Evolutionary conservation across 2,888 invertebrate genomes (phyloP).

Genomic region (Dynastes maya): DNA sequence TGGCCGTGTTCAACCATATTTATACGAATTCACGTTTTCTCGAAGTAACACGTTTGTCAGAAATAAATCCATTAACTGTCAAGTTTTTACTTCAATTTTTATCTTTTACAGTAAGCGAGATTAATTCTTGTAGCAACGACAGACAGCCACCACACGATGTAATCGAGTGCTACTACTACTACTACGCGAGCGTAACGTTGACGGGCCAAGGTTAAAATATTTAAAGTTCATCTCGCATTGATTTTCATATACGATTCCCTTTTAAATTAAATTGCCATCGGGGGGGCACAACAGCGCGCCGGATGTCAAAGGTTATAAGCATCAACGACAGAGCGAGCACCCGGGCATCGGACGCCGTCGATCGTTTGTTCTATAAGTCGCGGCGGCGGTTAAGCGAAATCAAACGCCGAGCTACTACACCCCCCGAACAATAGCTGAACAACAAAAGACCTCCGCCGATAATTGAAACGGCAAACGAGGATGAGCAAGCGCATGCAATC

Average conservation of each 20-base stretch:
- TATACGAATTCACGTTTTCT: too few species aligned
- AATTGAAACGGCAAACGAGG: constrained; percentile 24
- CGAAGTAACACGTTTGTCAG: too few species aligned
- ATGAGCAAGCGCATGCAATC: background rate
- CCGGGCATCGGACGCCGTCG: background rate
- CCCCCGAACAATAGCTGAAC: background rate
- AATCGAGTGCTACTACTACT: too few species aligned
- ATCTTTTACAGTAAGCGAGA: too few species aligned
- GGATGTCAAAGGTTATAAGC: constrained; percentile 34
- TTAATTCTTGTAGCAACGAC: too few species aligned
- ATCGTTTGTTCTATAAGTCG: constrained; percentile 17
- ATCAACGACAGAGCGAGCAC: background rate
- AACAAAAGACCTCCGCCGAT: constrained; percentile 17
- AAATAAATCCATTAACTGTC: too few species aligned
- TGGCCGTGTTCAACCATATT: too few species aligned
- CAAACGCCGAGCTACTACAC: constrained; percentile 16
- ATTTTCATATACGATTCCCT: constrained; percentile 31
- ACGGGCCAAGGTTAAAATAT: constrained; percentile 32
- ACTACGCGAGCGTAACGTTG: too few species aligned
- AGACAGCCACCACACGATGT: too few species aligned
- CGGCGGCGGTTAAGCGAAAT: constrained; percentile 30
- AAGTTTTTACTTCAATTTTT: too few species aligned
- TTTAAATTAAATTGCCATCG: constrained; percentile 35
- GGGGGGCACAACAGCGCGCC: constrained; percentile 20
- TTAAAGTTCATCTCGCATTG: constrained; percentile 32